Evolutionary conservation across 2,797 vertebrate species (phyloP), one percentile per base, ranked within the genome.

Genomic region (Arremon aurantiirostris): DNA sequence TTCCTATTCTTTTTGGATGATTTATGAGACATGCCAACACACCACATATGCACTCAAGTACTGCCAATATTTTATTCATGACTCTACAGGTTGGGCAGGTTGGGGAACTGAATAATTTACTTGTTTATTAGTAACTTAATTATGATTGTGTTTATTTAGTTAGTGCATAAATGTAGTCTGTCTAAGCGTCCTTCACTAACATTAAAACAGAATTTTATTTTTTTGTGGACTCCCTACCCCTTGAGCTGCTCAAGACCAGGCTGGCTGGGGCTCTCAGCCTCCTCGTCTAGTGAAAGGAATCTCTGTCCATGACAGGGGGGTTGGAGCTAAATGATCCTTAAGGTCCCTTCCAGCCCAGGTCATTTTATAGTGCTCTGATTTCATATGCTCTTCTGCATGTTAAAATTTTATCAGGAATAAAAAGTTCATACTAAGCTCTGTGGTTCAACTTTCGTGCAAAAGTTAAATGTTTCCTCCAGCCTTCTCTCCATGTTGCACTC

Each of bases 401-500:
- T 50, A 39, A 89, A 70, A 68, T 82, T 52, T 15, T n/a, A 34
- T 16, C 34, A 75, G 66, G 60, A 92, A 82, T 72, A 53, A 68
- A 14, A 92, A 73, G 32, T 16, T 44, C 19, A 47, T 7, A 28
- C 10, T 24, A 55, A 79, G 16, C 32, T 77, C 35, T n/a, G 35
- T 73, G 23, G 26, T 69, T 88, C 37, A 26, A 18, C 42, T 95
- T 95, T 69, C 23, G 35, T 28, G 39, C 34, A 61, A 76, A 96
- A 87, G 42, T 89, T 79, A 83, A 87, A 80, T 81, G 21, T 86
- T 96, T 97, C 88, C 68, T 93, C 50, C 71, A 93, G 75, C 42
- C 44, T 69, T 59, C 47, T 35, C 77, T 73, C 75, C 44, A 17
- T 66, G 82, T 56, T 94, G 42, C 37, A 19, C 64, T 69, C 57